Conservation (phyloP, 2,888 invertebrate species). For the Willowsia nigromaculata region DNA sequence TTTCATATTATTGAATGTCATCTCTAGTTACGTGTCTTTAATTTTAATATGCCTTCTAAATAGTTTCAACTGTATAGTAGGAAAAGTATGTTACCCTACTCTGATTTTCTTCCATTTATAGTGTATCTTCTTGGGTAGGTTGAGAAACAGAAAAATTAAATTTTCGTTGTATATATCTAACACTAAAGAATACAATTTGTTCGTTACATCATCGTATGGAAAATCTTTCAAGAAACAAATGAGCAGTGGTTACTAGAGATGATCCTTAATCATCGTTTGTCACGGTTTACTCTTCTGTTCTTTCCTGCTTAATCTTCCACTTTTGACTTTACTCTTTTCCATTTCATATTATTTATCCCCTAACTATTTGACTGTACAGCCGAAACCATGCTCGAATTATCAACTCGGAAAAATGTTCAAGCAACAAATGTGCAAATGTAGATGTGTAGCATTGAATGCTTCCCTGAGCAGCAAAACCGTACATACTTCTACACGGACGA, state of each 20-base stretch:
- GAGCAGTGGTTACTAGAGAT: not conserved
- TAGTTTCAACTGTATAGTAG: no score
- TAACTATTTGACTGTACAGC: not conserved
- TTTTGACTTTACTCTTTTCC: not conserved
- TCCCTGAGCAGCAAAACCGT: not conserved
- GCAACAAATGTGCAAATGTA: not conserved
- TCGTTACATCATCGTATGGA: not conserved
- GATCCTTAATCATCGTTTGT: constrained; percentile 35
- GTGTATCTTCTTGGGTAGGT: no score
- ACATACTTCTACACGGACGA: constrained; percentile 46
- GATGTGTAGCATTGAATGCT: not conserved
- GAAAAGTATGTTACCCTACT: no score
- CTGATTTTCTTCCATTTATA: no score
- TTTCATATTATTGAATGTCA: not conserved
- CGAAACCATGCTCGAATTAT: not conserved
- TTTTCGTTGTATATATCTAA: no score
- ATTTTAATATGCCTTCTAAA: no score
- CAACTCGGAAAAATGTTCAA: not conserved
- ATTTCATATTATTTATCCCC: not conserved
- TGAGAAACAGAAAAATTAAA: no score
- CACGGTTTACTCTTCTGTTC: constrained; percentile 23
- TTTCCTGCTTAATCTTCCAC: not conserved
- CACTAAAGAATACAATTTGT: no score
- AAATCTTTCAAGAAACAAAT: constrained; percentile 29
- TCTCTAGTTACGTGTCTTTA: not conserved